Evolutionary conservation across 2,888 invertebrate genomes (phyloP), one percentile per base, ranked within the genome.

Genomic region (Dicycla oo): DNA sequence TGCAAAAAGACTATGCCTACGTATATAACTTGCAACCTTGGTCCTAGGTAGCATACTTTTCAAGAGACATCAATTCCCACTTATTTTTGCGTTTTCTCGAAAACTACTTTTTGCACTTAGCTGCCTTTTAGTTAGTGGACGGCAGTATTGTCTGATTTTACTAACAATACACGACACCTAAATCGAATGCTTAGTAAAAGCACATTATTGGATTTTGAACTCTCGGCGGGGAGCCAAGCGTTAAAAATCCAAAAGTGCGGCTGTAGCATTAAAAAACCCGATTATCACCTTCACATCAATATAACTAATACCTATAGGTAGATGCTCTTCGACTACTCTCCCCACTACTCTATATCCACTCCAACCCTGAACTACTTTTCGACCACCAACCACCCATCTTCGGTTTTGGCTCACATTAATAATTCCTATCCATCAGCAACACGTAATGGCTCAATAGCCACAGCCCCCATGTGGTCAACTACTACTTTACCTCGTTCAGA

Each of bases 401-500:
- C 60, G 74, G 77, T 56, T 71, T 63, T 26, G n/a, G 26, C 54
- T 45, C 69, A 54, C 77, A 86, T 86, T 77, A 86, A 80, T 86
- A 74, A 86, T 69, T 73, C 65, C 53, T 49, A 75, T 72, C 73
- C 73, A 77, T 86, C 77, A 86, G 62, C 43, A 60, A 30, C n/a
- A 66, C 54, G 40, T 84, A 86, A 84, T 86, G 82, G 80, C 23
- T 60, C 75, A 61, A 77, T 80, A 63, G 66, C 86, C 82, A 23
- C 80, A 78, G 67, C 43, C 82, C 85, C 82, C 82, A 77, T 82
- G 85, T 80, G 85, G 80, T 78, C 80, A 83, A 60, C 49, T 61
- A 56, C 76, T 68, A 78, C 74, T 70, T 77, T 75, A 78, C 75
- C 74, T 78, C 82, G 51, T 62, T 60, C 64, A 54, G 56, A 78